Base-by-base conservation (phyloP, 2,113 vertebrate species). In the Diphyllodes magnificus region DNA sequence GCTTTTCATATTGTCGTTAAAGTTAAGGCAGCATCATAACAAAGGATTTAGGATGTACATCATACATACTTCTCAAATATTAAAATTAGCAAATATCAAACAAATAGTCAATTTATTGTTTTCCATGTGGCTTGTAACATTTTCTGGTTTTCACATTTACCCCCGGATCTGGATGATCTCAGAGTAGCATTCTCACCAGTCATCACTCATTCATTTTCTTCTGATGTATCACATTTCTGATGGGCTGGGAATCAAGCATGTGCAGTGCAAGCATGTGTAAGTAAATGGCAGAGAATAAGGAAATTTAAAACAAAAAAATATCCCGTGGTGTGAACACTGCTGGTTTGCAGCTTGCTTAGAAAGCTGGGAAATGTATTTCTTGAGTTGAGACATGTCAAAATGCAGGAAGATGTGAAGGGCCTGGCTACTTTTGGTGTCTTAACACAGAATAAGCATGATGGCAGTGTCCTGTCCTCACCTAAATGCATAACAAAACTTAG, bases 201-300 rank as follows among this genome's bases (percentile, higher is more conserved):
- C 37, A 69, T 30, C 65, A 28, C 44, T 69, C 35, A 57, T 22
- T 33, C 15, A 5, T 64, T 79, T 54, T 50, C 57, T 50, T 86
- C 60, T 54, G 72, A 22, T 56, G 0, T 25, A 45, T 68, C 20
- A 39, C 42, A 49, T 17, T 71, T 75, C 19, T 64, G n/a, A 28
- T 53, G 47, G n/a, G 11, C 22, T 65, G 37, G 40, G 15, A 88
- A 57, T 4, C 37, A 42, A 69, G 24, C 27, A 42, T 0, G 0
- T 57, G n/a, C 42, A 53, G 65, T 37, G 51, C 76, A 89, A 50
- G 31, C 39, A 40, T 7, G 18, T 50, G 59, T 56, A 30, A 89
- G n/a, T 59, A 73, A 59, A 84, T n/a, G 40, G 10, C 53, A 86
- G 71, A 59, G 49, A 91, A 50, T 27, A 63, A 79, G 63, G 53